Evolutionary conservation across 2,888 invertebrate species (phyloP).

Genomic region (Aphelenchoides bicaudatus): DNA sequence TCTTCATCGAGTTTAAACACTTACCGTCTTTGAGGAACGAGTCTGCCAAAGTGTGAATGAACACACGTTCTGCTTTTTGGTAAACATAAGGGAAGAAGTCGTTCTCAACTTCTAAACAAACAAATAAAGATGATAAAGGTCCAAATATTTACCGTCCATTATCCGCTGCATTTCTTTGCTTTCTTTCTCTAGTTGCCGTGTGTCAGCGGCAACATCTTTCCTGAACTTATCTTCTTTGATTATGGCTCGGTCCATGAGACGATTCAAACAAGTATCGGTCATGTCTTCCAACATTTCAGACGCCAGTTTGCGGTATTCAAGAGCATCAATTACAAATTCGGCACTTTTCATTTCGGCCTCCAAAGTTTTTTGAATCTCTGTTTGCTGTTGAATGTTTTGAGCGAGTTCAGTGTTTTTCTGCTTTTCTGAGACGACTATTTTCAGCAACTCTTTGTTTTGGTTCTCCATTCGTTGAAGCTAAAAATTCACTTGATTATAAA

Average conservation of each 20-base stretch:
- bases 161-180: slow-evolving; percentile 21
- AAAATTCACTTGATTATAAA: too few species aligned
- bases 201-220: slow-evolving; percentile 31
- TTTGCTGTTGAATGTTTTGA: slow-evolving; percentile 22
- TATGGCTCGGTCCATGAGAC: slow-evolving; percentile 24
- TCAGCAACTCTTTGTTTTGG: slow-evolving; percentile 24
- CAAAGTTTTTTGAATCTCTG: slow-evolving; percentile 13
- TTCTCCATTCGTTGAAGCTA: slow-evolving; percentile 17
- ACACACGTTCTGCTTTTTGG: slow-evolving; percentile 40
- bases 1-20: not conserved
- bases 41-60: slow-evolving; percentile 33
- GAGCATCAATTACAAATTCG: slow-evolving; percentile 21
- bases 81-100: slow-evolving; percentile 55
- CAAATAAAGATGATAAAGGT: not conserved
- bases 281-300: slow-evolving; percentile 20
- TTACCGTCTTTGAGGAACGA: slow-evolving; percentile 29
- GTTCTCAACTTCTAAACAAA: slow-evolving; percentile 41
- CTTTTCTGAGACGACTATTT: slow-evolving; percentile 27
- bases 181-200: slow-evolving; percentile 33
- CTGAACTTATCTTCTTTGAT: slow-evolving; percentile 26
- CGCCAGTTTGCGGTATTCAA: slow-evolving; percentile 26
- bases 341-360: slow-evolving; percentile 18
- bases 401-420: slow-evolving; percentile 24
- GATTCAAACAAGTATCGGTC: slow-evolving; percentile 26
- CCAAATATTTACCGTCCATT: slow-evolving; percentile 19